Percentiles rank a stretch among this genome's conserved stretches.
These are phyloP conservation scores for Passer montanus DNA, from an alignment of 2,113 vertebrate species.

Conservation along the genomic window DNA sequence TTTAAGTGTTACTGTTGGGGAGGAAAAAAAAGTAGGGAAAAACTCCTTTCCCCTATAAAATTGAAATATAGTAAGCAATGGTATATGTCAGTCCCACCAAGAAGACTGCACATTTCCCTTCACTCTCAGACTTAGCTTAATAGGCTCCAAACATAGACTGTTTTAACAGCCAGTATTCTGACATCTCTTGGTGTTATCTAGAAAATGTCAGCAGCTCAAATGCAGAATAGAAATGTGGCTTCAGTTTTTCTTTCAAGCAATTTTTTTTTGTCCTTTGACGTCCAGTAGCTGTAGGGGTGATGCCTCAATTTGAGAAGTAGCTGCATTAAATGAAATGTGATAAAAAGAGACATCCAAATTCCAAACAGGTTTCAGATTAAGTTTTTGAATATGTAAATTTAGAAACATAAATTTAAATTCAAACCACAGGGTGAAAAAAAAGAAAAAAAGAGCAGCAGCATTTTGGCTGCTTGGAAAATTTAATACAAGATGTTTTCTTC, in stretches of 20 bases:
- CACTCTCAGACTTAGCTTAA: slow-evolving; percentile 44
- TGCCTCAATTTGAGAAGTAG: slow-evolving; percentile 48
- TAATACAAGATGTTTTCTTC: slow-evolving; percentile 17
- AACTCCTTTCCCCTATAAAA: background rate
- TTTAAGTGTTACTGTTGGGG: background rate
- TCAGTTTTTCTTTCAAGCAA: slow-evolving; percentile 29
- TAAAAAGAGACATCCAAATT: slow-evolving; percentile 25
- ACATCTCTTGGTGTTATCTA: slow-evolving; percentile 57
- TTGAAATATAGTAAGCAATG: slow-evolving; percentile 10
- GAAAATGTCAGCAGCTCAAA: slow-evolving; percentile 66
- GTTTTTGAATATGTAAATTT: slow-evolving; percentile 50
- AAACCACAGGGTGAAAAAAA: slow-evolving; percentile 4
- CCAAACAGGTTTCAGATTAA: slow-evolving; percentile 38
- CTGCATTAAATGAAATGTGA: slow-evolving; percentile 21
- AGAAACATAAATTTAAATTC: slow-evolving; percentile 52
- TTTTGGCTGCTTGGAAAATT: background rate
- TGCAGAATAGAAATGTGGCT: slow-evolving; percentile 29
- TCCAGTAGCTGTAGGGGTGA: slow-evolving; percentile 41
- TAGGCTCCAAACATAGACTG: slow-evolving; percentile 53
- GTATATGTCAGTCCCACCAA: background rate
- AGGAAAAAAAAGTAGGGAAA: background rate
- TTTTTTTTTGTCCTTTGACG: slow-evolving; percentile 49
- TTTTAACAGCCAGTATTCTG: slow-evolving; percentile 61
- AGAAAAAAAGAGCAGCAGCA: background rate
- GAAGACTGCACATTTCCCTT: slow-evolving; percentile 43